Evolutionary conservation across 2,888 invertebrate species (phyloP).

Genomic region (Sinopyrophorus schimmeli): DNA sequence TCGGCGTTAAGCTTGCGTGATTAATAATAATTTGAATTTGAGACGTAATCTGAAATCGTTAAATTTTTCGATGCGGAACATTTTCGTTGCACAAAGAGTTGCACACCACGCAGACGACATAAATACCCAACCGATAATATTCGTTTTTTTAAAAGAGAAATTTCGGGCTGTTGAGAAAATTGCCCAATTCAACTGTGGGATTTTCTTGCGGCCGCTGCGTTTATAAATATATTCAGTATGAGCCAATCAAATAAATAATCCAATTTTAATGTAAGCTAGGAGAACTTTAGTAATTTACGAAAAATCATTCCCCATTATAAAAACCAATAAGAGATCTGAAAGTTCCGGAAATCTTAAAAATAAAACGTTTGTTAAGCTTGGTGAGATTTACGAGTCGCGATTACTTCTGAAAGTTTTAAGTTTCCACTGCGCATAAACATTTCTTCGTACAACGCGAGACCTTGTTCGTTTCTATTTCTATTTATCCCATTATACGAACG

Average conservation of each 20-base stretch:
- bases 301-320: slow-evolving; percentile 18
- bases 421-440: slow-evolving; percentile 23
- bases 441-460: slow-evolving; percentile 13
- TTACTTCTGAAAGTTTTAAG: slow-evolving; percentile 18
- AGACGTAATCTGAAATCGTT: no score
- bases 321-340: slow-evolving; percentile 18
- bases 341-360: slow-evolving; percentile 21
- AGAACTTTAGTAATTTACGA: slow-evolving; percentile 31
- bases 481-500: no score
- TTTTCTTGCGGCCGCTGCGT: slow-evolving; percentile 23
- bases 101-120: no score
- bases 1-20: no score
- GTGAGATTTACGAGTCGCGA: slow-evolving; percentile 14
- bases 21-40: no score
- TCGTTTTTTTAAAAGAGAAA: no score
- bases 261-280: slow-evolving; percentile 29
- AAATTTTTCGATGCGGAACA: no score
- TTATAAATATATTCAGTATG: slow-evolving; percentile 31
- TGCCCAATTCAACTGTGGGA: slow-evolving; percentile 27
- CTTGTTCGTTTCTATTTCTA: no score
- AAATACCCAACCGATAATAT: no score
- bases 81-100: no score
- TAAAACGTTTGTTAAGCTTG: slow-evolving; percentile 22
- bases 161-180: slow-evolving; percentile 27
- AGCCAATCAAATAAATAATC: slow-evolving; percentile 32